These are phyloP conservation scores for Macrostomum lignano DNA, from an alignment of 1,140 invertebrate genomes.

Conservation along the genomic window DNA sequence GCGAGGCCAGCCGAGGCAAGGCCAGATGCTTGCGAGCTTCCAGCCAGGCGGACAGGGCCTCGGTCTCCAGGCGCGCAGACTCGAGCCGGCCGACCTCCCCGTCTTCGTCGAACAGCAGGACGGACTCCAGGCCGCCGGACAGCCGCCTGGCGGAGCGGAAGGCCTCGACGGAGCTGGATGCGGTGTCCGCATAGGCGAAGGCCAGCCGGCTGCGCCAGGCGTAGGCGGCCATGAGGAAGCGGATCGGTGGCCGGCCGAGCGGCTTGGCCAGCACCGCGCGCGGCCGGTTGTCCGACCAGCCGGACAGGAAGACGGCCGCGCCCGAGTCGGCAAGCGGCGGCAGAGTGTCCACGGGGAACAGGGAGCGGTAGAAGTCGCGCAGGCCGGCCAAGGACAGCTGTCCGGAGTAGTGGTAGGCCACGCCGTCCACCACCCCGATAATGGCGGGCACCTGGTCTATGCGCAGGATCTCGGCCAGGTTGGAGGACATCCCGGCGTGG, in stretches of 20 bases:
- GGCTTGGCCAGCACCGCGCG: slow-evolving; percentile 58
- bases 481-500: slow-evolving; percentile 47
- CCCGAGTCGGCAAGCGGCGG: not conserved
- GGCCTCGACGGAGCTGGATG: too few relatives aligned
- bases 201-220: slow-evolving; percentile 49
- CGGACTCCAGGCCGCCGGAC: too few relatives aligned
- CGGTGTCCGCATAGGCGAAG: slow-evolving; percentile 42
- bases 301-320: slow-evolving; percentile 37
- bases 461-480: slow-evolving; percentile 42
- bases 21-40: slow-evolving; percentile 57
- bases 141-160: too few relatives aligned
- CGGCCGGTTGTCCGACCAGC: slow-evolving; percentile 62
- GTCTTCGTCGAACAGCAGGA: too few relatives aligned
- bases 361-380: slow-evolving; percentile 14
- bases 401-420: slow-evolving; percentile 31
- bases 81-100: slow-evolving; percentile 6
- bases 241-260: slow-evolving; percentile 39
- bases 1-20: slow-evolving; percentile 60
- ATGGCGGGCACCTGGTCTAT: slow-evolving; percentile 49
- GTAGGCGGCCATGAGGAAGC: slow-evolving; percentile 61
- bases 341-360: slow-evolving; percentile 12
- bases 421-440: slow-evolving; percentile 47
- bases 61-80: not conserved
- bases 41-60: slow-evolving; percentile 38
- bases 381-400: slow-evolving; percentile 12